Evolutionary conservation across 1,140 invertebrate species (phyloP).

Genomic region (Maconellicoccus hirsutus): DNA sequence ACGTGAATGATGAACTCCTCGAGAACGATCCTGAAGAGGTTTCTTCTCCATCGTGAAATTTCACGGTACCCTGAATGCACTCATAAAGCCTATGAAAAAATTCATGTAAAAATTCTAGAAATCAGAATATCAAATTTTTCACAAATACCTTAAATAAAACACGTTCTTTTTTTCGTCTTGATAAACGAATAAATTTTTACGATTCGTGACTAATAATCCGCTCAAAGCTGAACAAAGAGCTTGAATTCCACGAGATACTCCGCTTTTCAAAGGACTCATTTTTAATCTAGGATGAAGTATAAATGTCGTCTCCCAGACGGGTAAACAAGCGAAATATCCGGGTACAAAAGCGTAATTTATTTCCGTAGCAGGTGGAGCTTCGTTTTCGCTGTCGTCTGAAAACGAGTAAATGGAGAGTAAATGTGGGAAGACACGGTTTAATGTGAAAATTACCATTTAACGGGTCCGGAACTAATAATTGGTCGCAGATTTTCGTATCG

Average conservation of each 20-base stretch:
- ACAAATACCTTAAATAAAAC: slow-evolving; percentile 48
- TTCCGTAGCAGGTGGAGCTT: background rate
- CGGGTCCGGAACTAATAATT: slow-evolving; percentile 46
- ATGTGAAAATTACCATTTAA: background rate
- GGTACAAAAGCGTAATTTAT: slow-evolving; percentile 38
- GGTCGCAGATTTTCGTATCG: slow-evolving; percentile 56
- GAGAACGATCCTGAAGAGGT: slow-evolving; percentile 36
- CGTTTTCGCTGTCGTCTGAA: slow-evolving; percentile 8
- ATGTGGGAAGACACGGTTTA: too few relatives aligned
- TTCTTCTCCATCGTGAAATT: background rate
- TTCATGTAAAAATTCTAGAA: background rate
- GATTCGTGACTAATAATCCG: slow-evolving; percentile 60
- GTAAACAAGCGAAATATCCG: slow-evolving; percentile 58
- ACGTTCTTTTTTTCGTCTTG: slow-evolving; percentile 53
- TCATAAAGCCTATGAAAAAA: background rate
- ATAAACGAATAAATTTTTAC: slow-evolving; percentile 72
- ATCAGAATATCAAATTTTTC: background rate
- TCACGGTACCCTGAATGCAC: background rate
- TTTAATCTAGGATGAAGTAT: slow-evolving; percentile 58
- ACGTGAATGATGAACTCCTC: slow-evolving; percentile 38
- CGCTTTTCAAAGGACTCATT: slow-evolving; percentile 46
- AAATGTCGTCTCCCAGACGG: slow-evolving; percentile 61
- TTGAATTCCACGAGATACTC: slow-evolving; percentile 47
- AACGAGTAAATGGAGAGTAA: background rate
- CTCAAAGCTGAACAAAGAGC: slow-evolving; percentile 54